Conservation (phyloP, 2,113 vertebrate species). For the Pelecanus crispus region DNA sequence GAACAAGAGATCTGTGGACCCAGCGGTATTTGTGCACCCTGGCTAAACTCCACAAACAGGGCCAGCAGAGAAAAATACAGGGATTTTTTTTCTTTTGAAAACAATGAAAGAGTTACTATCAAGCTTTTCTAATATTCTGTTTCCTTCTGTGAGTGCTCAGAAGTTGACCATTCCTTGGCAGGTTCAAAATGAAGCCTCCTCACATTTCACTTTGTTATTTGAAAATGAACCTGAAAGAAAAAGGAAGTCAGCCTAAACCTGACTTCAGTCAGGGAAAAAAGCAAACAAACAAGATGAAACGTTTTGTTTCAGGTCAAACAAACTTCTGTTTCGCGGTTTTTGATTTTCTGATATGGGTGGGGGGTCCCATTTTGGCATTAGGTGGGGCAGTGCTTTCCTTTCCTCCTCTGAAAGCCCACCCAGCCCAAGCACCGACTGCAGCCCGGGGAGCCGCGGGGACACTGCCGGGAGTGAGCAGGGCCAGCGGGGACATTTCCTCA, state of each 20-base stretch:
- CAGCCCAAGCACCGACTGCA: accelerated
- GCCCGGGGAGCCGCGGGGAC: accelerated
- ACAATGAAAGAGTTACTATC: not conserved
- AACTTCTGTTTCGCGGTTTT: not conserved
- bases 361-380: not conserved
- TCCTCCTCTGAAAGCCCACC: not conserved
- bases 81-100: not conserved
- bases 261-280: not conserved
- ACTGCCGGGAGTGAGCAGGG: not conserved
- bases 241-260: not conserved
- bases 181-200: not conserved
- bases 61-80: not conserved
- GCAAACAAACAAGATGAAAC: conserved; percentile 10
- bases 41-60: not conserved
- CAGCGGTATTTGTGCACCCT: not conserved
- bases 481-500: not conserved
- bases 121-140: not conserved
- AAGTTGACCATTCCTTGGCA: not conserved
- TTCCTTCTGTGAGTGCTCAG: not conserved
- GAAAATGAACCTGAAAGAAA: not conserved
- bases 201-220: conserved; percentile 4
- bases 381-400: not conserved
- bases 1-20: conserved; percentile 32
- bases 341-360: not conserved
- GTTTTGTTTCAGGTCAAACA: not conserved